phyloP scores from a whole-genome alignment of 2,113 vertebrate genomes.

The Bagarius yarrelli region DNA sequence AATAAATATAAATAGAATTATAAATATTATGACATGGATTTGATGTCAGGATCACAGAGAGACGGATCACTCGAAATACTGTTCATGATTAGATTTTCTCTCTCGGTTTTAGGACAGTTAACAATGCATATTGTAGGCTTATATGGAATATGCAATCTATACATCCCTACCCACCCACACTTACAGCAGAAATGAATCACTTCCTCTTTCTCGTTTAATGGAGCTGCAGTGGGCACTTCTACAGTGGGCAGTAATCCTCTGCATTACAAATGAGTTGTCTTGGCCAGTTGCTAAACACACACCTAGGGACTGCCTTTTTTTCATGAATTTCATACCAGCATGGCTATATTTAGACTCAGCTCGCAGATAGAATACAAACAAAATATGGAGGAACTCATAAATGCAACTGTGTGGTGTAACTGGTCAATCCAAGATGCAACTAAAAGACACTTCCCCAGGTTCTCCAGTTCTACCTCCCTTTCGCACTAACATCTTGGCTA shows the following conservation, averaged over 20 bases:
- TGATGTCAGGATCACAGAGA: neutral
- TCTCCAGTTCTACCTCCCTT: slow-evolving; percentile 33
- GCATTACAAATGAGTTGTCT: slow-evolving; percentile 47
- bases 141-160: neutral
- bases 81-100: neutral
- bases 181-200: slow-evolving; percentile 29
- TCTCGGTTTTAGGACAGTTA: neutral
- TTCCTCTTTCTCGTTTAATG: slow-evolving; percentile 23
- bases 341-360: neutral
- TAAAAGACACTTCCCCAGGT: neutral
- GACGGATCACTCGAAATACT: too few species aligned
- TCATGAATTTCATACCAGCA: slow-evolving; percentile 23
- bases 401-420: too few species aligned
- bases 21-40: neutral
- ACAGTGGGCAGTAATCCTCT: slow-evolving; percentile 38
- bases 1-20: neutral
- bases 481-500: slow-evolving; percentile 21
- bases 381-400: neutral
- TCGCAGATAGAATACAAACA: neutral
- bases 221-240: slow-evolving; percentile 38
- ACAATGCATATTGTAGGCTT: neutral
- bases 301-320: slow-evolving; percentile 28
- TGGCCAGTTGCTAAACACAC: slow-evolving; percentile 42
- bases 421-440: neutral
- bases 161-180: slow-evolving; percentile 11